A percentile compares a stretch with the other conserved stretches of the same genome.
Evolutionary conservation across 92 coral and sea anemone genomes (phyloP).

Genomic region (Palythoa heliodiscus): DNA sequence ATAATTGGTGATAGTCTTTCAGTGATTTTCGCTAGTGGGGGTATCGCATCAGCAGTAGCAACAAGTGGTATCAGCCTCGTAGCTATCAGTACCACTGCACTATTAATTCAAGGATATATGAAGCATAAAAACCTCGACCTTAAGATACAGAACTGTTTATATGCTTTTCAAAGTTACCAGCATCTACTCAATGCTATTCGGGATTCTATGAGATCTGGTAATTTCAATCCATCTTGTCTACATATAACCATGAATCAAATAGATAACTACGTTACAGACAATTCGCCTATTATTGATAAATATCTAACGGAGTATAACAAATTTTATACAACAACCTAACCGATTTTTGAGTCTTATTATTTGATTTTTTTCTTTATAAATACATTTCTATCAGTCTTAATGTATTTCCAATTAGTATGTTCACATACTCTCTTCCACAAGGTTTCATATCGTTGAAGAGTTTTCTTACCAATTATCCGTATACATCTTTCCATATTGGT

Average conservation of each 20-base stretch:
- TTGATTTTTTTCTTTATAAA: no score
- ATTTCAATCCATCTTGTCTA: background rate
- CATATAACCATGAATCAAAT: background rate
- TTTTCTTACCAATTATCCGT: background rate
- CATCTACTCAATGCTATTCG: constrained; percentile 12
- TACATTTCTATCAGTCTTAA: no score
- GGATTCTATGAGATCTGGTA: constrained; percentile 20
- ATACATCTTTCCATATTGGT: background rate
- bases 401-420: no score
- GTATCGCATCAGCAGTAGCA: no score
- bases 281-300: constrained; percentile 9
- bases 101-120: no score
- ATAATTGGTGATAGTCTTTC: no score
- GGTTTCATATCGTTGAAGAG: background rate
- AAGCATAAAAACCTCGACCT: constrained; percentile 36
- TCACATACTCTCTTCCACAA: background rate
- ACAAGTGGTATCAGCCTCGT: no score
- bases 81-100: no score
- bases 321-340: no score
- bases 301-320: background rate
- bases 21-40: no score
- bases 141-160: constrained; percentile 12
- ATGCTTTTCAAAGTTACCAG: constrained; percentile 35
- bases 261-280: constrained; percentile 1
- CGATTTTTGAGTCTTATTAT: no score